A percentile compares a stretch with the other conserved stretches of the same genome.
Conservation (phyloP, 2,888 invertebrate genomes). For the Cynaeus angustus region DNA sequence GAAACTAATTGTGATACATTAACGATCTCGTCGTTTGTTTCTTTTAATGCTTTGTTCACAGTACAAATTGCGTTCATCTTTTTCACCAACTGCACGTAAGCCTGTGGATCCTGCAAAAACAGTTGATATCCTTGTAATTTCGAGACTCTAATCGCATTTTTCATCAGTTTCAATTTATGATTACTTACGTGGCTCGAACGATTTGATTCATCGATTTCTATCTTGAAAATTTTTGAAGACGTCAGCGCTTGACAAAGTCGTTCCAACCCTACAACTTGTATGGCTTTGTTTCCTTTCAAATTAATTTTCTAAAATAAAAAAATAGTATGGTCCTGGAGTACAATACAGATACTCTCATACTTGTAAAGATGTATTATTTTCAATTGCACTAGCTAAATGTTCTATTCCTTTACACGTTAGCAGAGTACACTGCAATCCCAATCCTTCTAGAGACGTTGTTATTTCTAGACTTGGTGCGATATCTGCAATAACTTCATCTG, state of each 20-base stretch:
- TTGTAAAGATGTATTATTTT: slow-evolving; percentile 64
- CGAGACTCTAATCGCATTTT: background rate
- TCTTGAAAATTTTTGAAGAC: slow-evolving; percentile 65
- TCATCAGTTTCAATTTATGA: background rate
- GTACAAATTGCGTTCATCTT: slow-evolving; percentile 66
- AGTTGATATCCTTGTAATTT: too few species aligned
- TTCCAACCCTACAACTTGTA: slow-evolving; percentile 66
- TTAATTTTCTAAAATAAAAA: slow-evolving; percentile 65
- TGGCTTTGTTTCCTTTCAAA: slow-evolving; percentile 68
- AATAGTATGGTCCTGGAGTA: slow-evolving; percentile 4
- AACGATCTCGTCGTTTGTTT: slow-evolving; percentile 59
- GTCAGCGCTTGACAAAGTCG: slow-evolving; percentile 65
- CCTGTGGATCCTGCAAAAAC: slow-evolving; percentile 63
- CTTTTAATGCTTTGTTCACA: slow-evolving; percentile 62
- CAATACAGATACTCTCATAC: slow-evolving; percentile 42
- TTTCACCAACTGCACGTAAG: slow-evolving; percentile 65
- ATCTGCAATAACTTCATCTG: slow-evolving; percentile 64
- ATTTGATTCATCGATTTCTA: slow-evolving; percentile 67
- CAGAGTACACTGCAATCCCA: slow-evolving; percentile 67
- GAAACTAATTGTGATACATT: slow-evolving; percentile 61
- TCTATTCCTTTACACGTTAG: slow-evolving; percentile 66
- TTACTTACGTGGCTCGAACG: slow-evolving; percentile 65
- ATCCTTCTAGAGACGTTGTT: slow-evolving; percentile 64
- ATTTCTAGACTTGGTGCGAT: slow-evolving; percentile 60
- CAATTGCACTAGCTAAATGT: slow-evolving; percentile 63